Base-by-base conservation (phyloP, 2,888 invertebrate genomes). In the Trissolcus japonicus region DNA sequence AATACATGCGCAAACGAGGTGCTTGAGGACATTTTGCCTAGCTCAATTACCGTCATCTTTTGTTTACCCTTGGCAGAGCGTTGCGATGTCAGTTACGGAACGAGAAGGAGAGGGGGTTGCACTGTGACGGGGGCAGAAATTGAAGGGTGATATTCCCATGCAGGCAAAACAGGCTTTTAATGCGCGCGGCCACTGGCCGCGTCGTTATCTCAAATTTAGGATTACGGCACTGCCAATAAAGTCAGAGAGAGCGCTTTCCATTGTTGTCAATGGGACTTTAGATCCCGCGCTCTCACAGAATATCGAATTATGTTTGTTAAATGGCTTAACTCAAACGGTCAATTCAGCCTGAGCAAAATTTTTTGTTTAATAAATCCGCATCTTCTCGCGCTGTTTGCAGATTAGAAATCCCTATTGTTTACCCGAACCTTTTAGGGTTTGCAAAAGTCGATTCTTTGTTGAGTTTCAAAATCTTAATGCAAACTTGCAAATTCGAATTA, bases 21-120 rank as follows among this genome's bases (percentile, higher is more conserved):
- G 29, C 51, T 14, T 41, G 62, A 69, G 79, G 78, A 76, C 63
- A 69, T 54, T 72, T 62, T 53, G 57, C 73, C 66, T 72, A 69
- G 79, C 81, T 81, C 80, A 81, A 81, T 81, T 81, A 81, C 79
- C 76, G 59, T 62, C 80, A 79, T 80, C 78, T 81, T 79, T 80
- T 80, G 79, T 79, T 80, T 79, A 76, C 80, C 76, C 80, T 66
- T 71, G 80, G 76, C 78, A 63, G 78, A 68, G 78, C 76, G 77
- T 67, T 56, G 43, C 17, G 68, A 62, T 54, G 72, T 57, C 78
- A 68, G 73, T 63, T 66, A 71, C 53, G 53, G 62, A 16, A 19
- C 1, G 19, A 19, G 19, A 19, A 19, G 19, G 46, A 6, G 25
- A 6, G 46, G 46, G 46, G 46, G 16, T 11, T 0, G 46, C n/a